Evolutionary conservation across 2,113 vertebrate genomes (phyloP).

Genomic region (Alexandromys fortis): DNA sequence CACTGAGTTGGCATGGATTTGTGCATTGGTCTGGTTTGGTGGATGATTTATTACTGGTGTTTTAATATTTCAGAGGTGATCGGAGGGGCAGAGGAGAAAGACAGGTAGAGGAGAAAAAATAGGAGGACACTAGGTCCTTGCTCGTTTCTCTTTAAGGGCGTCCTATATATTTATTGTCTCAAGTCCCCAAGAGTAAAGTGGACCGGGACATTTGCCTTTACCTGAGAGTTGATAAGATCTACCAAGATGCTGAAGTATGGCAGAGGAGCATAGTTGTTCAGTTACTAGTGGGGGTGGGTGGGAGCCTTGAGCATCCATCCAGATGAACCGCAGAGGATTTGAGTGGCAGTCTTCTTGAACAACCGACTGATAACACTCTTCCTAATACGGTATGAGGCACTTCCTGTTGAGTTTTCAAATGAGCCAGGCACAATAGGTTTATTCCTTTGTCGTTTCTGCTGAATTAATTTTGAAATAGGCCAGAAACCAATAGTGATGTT

Average conservation of each 20-base stretch:
- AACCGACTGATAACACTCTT: not conserved
- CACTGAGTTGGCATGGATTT: not conserved
- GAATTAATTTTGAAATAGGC: constrained; percentile 39
- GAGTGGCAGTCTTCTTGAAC: not conserved
- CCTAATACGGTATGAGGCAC: not conserved
- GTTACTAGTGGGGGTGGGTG: not conserved
- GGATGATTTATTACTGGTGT: not conserved
- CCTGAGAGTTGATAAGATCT: not conserved
- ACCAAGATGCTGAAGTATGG: not conserved
- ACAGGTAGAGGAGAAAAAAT: too few relatives aligned
- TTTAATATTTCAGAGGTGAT: not conserved
- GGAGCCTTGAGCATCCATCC: not conserved
- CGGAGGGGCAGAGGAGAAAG: not conserved
- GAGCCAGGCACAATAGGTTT: not conserved
- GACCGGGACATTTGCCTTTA: not conserved
- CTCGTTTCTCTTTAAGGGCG: not conserved
- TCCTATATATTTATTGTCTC: not conserved
- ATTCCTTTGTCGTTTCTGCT: not conserved
- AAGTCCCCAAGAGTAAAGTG: not conserved
- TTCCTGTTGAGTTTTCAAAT: not conserved
- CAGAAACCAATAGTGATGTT: constrained; percentile 22
- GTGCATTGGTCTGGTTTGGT: not conserved
- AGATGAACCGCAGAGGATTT: not conserved
- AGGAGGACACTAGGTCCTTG: not conserved
- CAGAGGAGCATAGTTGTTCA: not conserved